phyloP scores from a whole-genome alignment of 2,113 vertebrate species.

The Sinosuthora webbiana region DNA sequence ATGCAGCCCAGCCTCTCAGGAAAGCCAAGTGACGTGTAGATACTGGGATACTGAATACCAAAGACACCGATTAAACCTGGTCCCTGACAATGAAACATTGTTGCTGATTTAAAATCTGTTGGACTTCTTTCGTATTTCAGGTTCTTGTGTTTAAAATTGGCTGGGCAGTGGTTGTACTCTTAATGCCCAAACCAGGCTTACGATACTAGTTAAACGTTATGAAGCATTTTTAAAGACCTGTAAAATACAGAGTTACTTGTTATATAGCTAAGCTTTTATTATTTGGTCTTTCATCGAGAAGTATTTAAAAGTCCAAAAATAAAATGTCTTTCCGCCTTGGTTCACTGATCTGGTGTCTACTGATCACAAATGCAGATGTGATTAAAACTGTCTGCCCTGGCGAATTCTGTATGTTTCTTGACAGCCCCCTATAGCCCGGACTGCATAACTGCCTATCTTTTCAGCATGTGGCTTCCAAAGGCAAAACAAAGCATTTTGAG shows the following conservation, averaged over 20 bases:
- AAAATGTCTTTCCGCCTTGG: not conserved
- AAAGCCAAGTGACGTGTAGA: not conserved
- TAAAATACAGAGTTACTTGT: conserved; percentile 15
- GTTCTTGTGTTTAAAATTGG: not conserved
- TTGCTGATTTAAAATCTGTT: not conserved
- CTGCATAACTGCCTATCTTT: not conserved
- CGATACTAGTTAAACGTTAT: not conserved
- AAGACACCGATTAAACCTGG: not conserved
- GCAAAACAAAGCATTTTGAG: not conserved
- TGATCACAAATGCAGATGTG: not conserved
- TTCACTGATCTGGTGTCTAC: not conserved
- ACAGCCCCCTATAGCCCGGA: not conserved
- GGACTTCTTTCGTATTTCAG: not conserved
- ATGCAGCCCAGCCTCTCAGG: not conserved
- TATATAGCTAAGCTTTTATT: not conserved
- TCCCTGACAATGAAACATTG: not conserved
- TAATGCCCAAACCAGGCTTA: not conserved
- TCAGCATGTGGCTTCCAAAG: not conserved
- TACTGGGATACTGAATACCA: not conserved
- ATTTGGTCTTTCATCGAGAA: not conserved
- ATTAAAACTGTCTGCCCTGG: not conserved
- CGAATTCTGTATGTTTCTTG: not conserved
- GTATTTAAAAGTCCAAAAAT: not conserved
- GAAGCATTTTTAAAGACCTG: conserved; percentile 19
- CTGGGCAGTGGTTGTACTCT: not conserved